phyloP scores from a whole-genome alignment of 2,888 invertebrate species.

The Tromatobia lineatoria region DNA sequence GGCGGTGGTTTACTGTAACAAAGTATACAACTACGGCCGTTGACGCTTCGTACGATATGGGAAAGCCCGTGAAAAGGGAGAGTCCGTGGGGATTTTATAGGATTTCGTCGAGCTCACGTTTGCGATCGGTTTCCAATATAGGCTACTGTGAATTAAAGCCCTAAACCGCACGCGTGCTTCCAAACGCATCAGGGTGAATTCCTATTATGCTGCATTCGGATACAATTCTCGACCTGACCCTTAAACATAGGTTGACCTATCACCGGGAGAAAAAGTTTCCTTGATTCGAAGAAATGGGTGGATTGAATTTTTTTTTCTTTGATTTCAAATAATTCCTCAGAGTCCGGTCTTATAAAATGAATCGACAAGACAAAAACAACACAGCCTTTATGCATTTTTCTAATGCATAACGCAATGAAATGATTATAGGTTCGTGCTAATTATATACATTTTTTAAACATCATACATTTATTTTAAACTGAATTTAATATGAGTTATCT shows the following conservation, averaged over 20 bases:
- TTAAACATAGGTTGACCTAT: background rate
- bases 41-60: constrained; percentile 17
- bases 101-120: constrained; percentile 33
- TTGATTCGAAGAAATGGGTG: no score
- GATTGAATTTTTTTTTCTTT: no score
- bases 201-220: constrained; percentile 3
- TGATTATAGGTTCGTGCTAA: no score
- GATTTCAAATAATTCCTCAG: no score
- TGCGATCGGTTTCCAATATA: constrained; percentile 31
- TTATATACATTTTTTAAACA: no score
- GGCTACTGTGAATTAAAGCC: constrained; percentile 22
- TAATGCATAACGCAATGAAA: no score
- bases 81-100: constrained; percentile 32
- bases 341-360: no score
- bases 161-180: background rate
- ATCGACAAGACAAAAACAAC: no score
- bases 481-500: no score
- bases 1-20: background rate
- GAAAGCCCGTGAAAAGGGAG: constrained; percentile 34
- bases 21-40: constrained; percentile 17
- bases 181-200: constrained; percentile 9
- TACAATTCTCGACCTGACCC: background rate
- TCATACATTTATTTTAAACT: no score
- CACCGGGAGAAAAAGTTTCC: no score
- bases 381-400: no score